Evolutionary conservation across 53 echinoderm and acorn worm species (phyloP), one percentile per base, ranked within the genome.

Genomic region (Stichopus horrens): DNA sequence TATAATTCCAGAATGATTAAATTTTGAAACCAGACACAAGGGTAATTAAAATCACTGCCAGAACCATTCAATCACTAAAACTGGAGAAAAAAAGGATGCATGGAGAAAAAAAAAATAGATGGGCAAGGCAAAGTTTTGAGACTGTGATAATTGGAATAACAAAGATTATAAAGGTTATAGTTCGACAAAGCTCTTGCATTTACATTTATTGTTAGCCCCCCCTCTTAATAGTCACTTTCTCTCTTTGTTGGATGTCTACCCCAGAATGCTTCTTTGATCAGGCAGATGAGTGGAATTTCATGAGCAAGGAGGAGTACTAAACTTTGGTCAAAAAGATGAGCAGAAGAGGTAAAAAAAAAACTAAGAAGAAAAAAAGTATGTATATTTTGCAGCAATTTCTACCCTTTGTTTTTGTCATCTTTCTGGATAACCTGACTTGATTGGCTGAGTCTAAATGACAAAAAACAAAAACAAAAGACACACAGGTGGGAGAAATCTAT

Each of bases 331-430:
- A 37, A 37, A 37, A 37, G 37, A 37, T 37, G 2, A 37, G 37
- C 37, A 37, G 16, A 63, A 16, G 63, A 63, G 16, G 63, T 4
- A 63, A 13, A 16, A 8, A 60, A 63, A 63, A 63, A 63, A 16
- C 63, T 13, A 63, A 13, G 8, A 19, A n/a, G 4, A 0, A 78
- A 78, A 18, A 18, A 63, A 63, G 16, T 5, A 63, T 8, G 0
- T 13, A 63, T 37, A 37, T 37, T 37, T 37, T 21, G 37, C 6
- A 79, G 53, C 7, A 18, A 9, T 51, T 79, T 79, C 79, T 79
- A 79, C 79, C 79, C 79, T 9, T 79, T 16, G 53, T 18, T 79
- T 19, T 79, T 53, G 53, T 79, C 79, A 79, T 79, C 79, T 79
- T 79, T 79, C 54, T 79, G 79, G 19, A 11, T 54, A 11, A 16